These are phyloP conservation scores for Archocentrus centrarchus DNA, from an alignment of 2,113 vertebrate species.

Conservation along the genomic window DNA sequence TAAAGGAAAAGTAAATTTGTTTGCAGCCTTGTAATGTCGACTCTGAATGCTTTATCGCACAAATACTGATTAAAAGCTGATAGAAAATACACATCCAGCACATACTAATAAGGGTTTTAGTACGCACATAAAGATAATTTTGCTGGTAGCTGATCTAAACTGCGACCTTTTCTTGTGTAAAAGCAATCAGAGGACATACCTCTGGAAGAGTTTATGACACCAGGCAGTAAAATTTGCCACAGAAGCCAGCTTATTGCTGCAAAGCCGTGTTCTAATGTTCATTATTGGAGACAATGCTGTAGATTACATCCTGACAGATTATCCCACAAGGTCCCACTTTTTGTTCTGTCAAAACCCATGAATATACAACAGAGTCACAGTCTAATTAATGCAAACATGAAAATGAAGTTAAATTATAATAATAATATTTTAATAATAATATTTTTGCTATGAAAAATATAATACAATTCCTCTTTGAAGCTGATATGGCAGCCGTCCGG, in stretches of 20 bases:
- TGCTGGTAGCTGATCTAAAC: not conserved
- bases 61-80: not conserved
- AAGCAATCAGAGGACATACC: not conserved
- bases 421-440: conserved; percentile 3
- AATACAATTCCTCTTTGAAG: not conserved
- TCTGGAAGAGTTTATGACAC: not conserved
- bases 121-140: not conserved
- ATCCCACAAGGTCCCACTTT: not conserved
- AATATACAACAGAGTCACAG: not conserved
- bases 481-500: not conserved
- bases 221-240: conserved; percentile 1
- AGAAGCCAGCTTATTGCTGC: not conserved
- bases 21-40: not conserved
- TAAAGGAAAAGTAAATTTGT: not conserved
- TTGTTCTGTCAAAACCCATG: not conserved
- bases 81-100: not conserved
- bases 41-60: not conserved
- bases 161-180: not conserved
- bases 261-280: not conserved
- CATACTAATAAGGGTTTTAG: not conserved
- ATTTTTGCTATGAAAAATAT: not conserved
- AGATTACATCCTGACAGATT: not conserved
- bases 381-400: too few relatives aligned
- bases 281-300: not conserved
- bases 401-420: not conserved